Evolutionary conservation across 2,113 vertebrate species (phyloP).

Genomic region (Microtus oregoni): DNA sequence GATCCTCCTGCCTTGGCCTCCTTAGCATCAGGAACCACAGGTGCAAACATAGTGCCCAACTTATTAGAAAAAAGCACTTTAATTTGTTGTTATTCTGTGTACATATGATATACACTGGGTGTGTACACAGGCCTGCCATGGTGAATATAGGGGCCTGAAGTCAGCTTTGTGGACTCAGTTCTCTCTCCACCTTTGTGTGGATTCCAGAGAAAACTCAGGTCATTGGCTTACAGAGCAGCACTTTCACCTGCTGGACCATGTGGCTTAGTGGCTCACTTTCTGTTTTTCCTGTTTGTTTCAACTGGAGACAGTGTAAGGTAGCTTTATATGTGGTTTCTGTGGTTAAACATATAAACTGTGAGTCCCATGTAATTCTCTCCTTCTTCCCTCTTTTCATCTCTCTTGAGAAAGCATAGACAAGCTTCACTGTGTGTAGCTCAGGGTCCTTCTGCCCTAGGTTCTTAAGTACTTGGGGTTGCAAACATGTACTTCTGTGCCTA

Average conservation of each 20-base stretch:
- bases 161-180: neutral
- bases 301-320: neutral
- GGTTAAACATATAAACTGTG: neutral
- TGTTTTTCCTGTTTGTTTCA: neutral
- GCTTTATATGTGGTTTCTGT: conserved; percentile 1
- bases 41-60: neutral
- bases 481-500: neutral
- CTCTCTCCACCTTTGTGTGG: neutral
- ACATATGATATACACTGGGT: neutral
- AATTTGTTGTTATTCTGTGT: neutral
- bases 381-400: neutral
- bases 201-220: neutral
- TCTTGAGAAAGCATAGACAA: neutral
- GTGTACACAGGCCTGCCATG: neutral
- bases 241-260: neutral
- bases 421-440: neutral
- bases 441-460: neutral
- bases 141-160: neutral
- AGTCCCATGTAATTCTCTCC: neutral
- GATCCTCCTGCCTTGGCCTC: neutral
- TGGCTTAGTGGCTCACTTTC: neutral
- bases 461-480: neutral
- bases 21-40: neutral
- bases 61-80: neutral
- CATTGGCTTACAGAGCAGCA: neutral